phyloP scores from a whole-genome alignment of 2,113 vertebrate species.

The Rana temporaria region DNA sequence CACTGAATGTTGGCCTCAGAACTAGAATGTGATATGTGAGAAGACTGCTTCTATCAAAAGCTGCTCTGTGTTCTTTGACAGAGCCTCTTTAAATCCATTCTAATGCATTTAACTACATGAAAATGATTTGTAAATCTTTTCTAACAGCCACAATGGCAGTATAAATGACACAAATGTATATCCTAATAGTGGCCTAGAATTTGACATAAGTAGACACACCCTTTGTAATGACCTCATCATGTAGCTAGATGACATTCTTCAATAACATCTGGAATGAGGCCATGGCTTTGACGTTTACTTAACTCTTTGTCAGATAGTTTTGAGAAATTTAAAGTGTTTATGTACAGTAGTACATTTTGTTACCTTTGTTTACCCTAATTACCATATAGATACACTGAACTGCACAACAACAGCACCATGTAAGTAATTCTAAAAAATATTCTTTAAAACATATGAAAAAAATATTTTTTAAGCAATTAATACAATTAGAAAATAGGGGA shows the following conservation, averaged over 20 bases:
- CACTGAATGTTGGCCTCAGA: no score
- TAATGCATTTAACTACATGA: conserved; percentile 15
- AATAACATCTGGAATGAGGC: conserved; percentile 7
- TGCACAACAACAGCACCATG: no score
- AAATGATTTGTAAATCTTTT: conserved; percentile 25
- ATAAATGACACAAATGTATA: conserved; percentile 6
- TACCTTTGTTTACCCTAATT: no score
- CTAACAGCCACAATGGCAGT: neutral
- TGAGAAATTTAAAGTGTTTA: conserved; percentile 8
- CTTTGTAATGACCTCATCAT: conserved; percentile 21
- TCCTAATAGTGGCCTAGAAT: conserved; percentile 15
- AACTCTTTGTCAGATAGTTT: conserved; percentile 8
- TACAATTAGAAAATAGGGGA: no score
- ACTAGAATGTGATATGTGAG: no score
- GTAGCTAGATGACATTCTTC: conserved; percentile 39
- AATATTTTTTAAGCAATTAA: no score
- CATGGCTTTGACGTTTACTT: conserved; percentile 19
- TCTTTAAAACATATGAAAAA: no score
- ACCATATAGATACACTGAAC: no score
- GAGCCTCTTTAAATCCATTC: conserved; percentile 3
- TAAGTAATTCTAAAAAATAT: no score
- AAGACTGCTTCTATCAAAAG: no score
- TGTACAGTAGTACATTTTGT: neutral
- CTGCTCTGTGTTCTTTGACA: no score
- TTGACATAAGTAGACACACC: conserved; percentile 17